phyloP scores from a whole-genome alignment of 1,140 invertebrate species.

The Polypedilum vanderplanki region DNA sequence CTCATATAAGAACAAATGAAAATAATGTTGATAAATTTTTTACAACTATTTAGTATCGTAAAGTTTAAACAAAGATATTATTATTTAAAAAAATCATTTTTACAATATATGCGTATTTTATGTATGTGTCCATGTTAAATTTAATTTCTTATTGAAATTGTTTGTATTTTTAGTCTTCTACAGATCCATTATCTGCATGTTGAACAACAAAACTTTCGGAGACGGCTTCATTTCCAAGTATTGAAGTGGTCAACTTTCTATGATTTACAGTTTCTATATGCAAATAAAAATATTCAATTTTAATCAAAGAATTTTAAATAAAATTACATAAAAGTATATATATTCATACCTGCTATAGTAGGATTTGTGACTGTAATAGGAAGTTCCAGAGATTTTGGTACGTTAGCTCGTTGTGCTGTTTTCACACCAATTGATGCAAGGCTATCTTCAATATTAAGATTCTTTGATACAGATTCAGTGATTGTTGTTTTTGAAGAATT shows the following conservation, averaged over 20 bases:
- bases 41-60: too few species aligned
- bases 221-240: background rate
- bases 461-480: background rate
- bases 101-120: too few species aligned
- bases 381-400: constrained; percentile 56
- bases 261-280: constrained; percentile 20
- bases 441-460: constrained; percentile 48
- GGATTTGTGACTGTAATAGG: constrained; percentile 63
- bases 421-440: constrained; percentile 51
- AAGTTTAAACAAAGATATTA: too few species aligned
- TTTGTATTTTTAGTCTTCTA: background rate
- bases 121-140: too few species aligned
- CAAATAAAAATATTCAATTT: background rate
- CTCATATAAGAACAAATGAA: too few species aligned
- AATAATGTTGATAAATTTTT: too few species aligned
- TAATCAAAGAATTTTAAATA: too few species aligned
- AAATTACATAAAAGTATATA: background rate
- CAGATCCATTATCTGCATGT: background rate
- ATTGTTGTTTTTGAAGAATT: background rate
- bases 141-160: too few species aligned
- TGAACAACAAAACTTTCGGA: background rate
- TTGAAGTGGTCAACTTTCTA: background rate
- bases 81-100: too few species aligned
- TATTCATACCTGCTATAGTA: constrained; percentile 50
- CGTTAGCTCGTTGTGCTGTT: constrained; percentile 41